Evolutionary conservation across 2,888 invertebrate genomes (phyloP), one percentile per base, ranked within the genome.

Genomic region (Lucinisca nassula): DNA sequence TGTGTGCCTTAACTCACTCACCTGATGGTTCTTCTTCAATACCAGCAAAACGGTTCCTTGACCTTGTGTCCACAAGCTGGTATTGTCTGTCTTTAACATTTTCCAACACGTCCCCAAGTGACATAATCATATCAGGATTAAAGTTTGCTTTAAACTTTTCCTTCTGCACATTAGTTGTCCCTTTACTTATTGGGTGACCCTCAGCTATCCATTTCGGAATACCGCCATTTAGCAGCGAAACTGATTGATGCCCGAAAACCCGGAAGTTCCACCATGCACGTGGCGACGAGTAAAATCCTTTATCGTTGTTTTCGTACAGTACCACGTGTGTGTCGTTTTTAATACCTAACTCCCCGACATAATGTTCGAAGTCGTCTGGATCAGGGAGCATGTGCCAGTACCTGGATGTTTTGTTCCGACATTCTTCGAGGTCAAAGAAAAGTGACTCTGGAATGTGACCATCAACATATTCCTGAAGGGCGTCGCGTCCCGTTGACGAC

Each of bases 341-440:
- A 21, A 96, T 94, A 6, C 96, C 96, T 10, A 95, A 86, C n/a
- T 90, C 87, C 6, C 94, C 93, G 10, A 95, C 94, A 91, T 95
- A 95, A 21, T 92, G 84, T 78, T 92, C 93, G 90, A 96, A 96
- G 72, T 93, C 82, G 45, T 85, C 55, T 37, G 87, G 77, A n/a
- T 89, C 76, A 8, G 96, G 95, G 24, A 95, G 80, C 95, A 94
- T 95, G 80, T 95, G 95, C 17, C 91, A 88, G 61, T 92, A 93
- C 0, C 89, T 75, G 0, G 93, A 90, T 0, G 84, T 87, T 45
- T 92, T 91, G 70, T 95, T 94, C 83, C 95, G 96, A 83, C 96
- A 96, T 30, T 90, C 94, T 27, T 94, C 94, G 72, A 96, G 92
- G 84, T 95, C 95, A 81, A 96, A 96, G 86, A 95, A 96, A 49